phyloP scores from a whole-genome alignment of 1,140 invertebrate genomes.

The Pararge aegeria region DNA sequence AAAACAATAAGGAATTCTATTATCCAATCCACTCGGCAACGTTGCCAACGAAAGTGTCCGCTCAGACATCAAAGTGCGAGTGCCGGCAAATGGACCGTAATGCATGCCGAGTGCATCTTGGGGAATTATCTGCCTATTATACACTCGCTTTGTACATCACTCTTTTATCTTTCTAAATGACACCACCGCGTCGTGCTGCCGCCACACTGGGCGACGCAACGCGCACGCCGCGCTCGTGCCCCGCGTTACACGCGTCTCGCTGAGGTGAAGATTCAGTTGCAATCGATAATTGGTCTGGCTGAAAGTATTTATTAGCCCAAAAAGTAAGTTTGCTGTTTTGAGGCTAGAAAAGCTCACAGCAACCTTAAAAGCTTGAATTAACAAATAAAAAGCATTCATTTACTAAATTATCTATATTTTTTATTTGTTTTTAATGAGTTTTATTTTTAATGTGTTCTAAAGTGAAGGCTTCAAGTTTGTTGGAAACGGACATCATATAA shows the following conservation, averaged over 20 bases:
- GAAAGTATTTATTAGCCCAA: not conserved
- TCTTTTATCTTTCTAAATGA: conserved; percentile 66
- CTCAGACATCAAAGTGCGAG: conserved; percentile 45
- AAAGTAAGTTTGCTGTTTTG: not conserved
- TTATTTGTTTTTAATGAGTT: no score
- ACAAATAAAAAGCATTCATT: no score
- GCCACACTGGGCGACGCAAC: conserved; percentile 15
- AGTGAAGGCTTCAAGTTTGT: no score
- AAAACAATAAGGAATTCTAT: conserved; percentile 33
- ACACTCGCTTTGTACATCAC: conserved; percentile 68
- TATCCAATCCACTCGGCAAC: conserved; percentile 34
- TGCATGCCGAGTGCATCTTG: conserved; percentile 55
- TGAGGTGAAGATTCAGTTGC: not conserved
- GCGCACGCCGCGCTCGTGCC: not conserved
- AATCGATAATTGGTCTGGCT: not conserved
- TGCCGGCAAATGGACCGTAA: conserved; percentile 60
- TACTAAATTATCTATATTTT: no score
- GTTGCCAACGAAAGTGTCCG: conserved; percentile 18
- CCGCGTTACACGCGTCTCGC: not conserved
- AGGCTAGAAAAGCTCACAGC: no score
- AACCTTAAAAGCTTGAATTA: no score
- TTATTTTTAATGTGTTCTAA: no score
- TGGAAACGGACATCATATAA: no score
- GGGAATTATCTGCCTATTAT: conserved; percentile 74
- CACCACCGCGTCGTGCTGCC: conserved; percentile 35